Evolutionary conservation across 2,888 invertebrate genomes (phyloP), one percentile per base, ranked within the genome.

Genomic region (Hemithea aestivaria): DNA sequence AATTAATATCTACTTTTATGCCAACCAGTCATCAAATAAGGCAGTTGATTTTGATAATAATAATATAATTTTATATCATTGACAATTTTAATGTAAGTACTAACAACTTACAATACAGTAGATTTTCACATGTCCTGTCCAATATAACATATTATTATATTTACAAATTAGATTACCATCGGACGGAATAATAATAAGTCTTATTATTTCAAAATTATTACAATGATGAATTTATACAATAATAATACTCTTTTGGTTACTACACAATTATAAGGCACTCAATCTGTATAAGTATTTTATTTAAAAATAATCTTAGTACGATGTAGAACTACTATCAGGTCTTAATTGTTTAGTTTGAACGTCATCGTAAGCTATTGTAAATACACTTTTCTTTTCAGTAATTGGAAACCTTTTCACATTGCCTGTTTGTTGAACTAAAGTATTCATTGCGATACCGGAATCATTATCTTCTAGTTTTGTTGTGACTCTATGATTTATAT

Each of bases 301-400:
- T 31, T 30, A 31, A 34, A 44, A 41, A 41, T 43, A 48, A 41
- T 33, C 55, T 67, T 58, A 87, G 57, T 87, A 85, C 20, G 93
- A 93, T 26, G 94, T 93, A 4, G 93, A 92, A 58, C 92, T 92
- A 69, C 94, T 95, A 51, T 94, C 94, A 9, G 94, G 92, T 61
- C 93, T 84, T 35, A 96, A 84, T 65, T 94, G 94, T 62, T 93
- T 93, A 0, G 95, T 96, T 53, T 95, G 93, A 59, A 96, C 94
- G 62, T 96, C 96, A 62, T 94, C 95, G 66, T 96, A 97, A 0
- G 96, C 96, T 53, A 97, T 97, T 5, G 96, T 96, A 65, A 97
- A 97, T 16, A 97, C 93, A 67, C 96, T 96, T 68, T 96, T 96
- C 82, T 96, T 97, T 62, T 96, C 96, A 2, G 92, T 91, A 44